These are phyloP conservation scores for Podarcis siculus DNA, from an alignment of 2,797 vertebrate genomes.

Conservation along the genomic window DNA sequence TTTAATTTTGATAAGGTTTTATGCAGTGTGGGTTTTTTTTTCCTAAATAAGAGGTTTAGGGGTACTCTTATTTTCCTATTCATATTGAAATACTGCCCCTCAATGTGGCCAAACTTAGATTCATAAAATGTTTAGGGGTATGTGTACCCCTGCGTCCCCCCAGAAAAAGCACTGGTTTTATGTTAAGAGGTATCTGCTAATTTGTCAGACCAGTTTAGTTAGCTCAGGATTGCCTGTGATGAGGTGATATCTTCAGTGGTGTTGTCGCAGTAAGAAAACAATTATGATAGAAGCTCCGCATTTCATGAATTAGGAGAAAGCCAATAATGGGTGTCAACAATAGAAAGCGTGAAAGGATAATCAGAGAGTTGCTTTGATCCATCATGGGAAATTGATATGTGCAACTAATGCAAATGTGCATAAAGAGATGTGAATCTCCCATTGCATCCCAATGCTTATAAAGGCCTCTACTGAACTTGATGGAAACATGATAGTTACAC, in stretches of 20 bases:
- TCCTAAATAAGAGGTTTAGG: too few relatives aligned
- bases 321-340: neutral
- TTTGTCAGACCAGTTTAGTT: slow-evolving; percentile 1
- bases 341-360: neutral
- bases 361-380: neutral
- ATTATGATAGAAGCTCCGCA: neutral
- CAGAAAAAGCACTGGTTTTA: neutral
- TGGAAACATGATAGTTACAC: neutral
- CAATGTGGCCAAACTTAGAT: too few relatives aligned
- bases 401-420: neutral
- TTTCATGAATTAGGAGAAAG: neutral
- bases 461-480: neutral
- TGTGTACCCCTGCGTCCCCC: too few relatives aligned
- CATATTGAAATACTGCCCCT: too few relatives aligned
- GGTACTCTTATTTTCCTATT: too few relatives aligned
- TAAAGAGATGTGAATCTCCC: neutral
- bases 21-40: too few relatives aligned
- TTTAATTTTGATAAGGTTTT: too few relatives aligned
- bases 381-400: neutral
- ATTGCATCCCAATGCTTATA: neutral
- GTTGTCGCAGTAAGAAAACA: neutral
- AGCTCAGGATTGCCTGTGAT: neutral
- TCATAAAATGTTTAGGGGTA: too few relatives aligned
- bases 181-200: neutral
- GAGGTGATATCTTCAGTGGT: neutral